Evolutionary conservation across 2,888 invertebrate species (phyloP), one percentile per base, ranked within the genome.

Genomic region (Xanthorhoe designata): DNA sequence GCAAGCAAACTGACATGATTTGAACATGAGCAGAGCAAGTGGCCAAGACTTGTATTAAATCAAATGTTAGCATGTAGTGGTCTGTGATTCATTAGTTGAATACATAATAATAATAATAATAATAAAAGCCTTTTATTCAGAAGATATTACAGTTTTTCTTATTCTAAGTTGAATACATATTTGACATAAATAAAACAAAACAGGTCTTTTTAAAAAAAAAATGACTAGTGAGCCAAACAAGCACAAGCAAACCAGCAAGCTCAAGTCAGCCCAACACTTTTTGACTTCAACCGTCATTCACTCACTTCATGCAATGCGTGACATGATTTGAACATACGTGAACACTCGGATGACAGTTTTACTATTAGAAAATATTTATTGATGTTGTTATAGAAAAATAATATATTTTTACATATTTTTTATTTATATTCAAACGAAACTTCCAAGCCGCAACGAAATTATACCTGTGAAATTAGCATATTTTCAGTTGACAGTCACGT

Each of bases 271-370:
- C n/a, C n/a, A n/a, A n/a, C n/a, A n/a, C n/a, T n/a, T n/a, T n/a
- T n/a, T n/a, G n/a, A n/a, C n/a, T n/a, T n/a, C n/a, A n/a, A n/a
- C n/a, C n/a, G n/a, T n/a, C n/a, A 47, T 32, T 49, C 57, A 38
- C 13, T 57, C 17, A 17, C 7, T 38, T 29, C n/a, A 29, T 24
- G 13, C 19, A 13, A 45, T 61, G 61, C 77, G 81, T 85, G 85
- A 84, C 85, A 80, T 82, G 82, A 82, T 79, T 84, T 85, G 66
- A 65, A 57, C 53, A 71, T 80, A 87, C 85, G 89, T 90, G 88
- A 90, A 89, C 87, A 79, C 86, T 87, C 84, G 87, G 87, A 90
- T 92, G 92, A 92, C 90, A 91, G 86, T 85, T 89, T 86, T 78
- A 85, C 83, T 83, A 84, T 84, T 87, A 82, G 85, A 89, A 89